Evolutionary conservation across 2,888 invertebrate genomes (phyloP), one percentile per base, ranked within the genome.

Genomic region (Rosalia funebris): DNA sequence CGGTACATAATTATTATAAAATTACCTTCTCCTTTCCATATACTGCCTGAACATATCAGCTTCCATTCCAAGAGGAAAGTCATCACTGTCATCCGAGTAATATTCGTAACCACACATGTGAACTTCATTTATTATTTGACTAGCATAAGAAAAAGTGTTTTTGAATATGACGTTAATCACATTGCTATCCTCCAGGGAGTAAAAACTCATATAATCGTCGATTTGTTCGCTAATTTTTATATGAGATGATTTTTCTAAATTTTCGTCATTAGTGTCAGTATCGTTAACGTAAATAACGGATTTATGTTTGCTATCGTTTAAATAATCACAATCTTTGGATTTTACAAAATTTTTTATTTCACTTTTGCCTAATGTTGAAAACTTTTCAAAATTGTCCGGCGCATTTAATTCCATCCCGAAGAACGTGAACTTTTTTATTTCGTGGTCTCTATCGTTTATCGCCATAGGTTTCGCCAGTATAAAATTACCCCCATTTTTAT

Each of bases 341-440:
- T n/a, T n/a, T n/a, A n/a, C n/a, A n/a, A n/a, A n/a, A 46, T 31
- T 14, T 37, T 39, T 15, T 41, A 31, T 34, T 19, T 34, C 20
- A 32, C 34, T 39, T 55, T 65, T 65, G 1, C 58, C 69, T 4
- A 68, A 68, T 81, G 85, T 77, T 79, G 85, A 65, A 81, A 82
- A 71, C 52, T 73, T 75, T 77, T 83, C 79, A 82, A 84, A 84
- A 83, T 83, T 75, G 32, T 68, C 53, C 2, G 53, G 59, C 32
- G 68, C 54, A 50, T 71, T 65, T 0, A 66, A 54, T 83, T 85
- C 77, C 86, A 81, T 75, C 81, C 87, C 75, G 84, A 86, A 75
- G 84, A 81, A 69, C 80, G 81, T 63, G 82, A 84, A 64, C 82
- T 84, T 66, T 83, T 84, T 71, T 81, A 82, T 64, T 81, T 83